Base-by-base conservation (phyloP, 2,113 vertebrate species). In the Psettodes erumei region DNA sequence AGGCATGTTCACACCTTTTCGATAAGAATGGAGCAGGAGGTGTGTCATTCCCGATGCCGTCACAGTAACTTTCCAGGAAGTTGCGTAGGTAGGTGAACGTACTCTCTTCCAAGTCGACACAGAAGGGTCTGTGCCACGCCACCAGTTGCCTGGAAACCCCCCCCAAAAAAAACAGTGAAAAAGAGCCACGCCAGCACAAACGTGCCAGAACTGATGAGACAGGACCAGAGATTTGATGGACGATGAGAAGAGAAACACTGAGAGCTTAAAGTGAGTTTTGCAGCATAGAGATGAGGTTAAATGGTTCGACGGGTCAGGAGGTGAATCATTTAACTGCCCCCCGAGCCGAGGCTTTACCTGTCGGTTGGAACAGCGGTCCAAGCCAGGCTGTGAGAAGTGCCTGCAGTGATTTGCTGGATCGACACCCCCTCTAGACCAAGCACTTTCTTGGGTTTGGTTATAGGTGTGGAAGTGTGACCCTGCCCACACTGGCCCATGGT, bases 401-500 rank as follows among this genome's bases (percentile, higher is more conserved):
- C 97, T 35, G 97, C 97, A 5, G 98, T 99, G 86, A 99, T 97
- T 68, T 99, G 98, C 47, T 99, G 98, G 90, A 99, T 95, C 15
- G 97, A 96, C 77, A 99, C 95, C 16, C 97, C 97, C 75, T 99
- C 98, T 82, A 99, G 90, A 82, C 97, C 97, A 68, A 96, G 96
- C 35, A 98, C 98, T 90, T 99, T 99, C 93, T 97, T 99, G 62
- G 98, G 98, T 91, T 97, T 99, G 81, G 97, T 98, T 85, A 99
- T 96, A n/a, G 97, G 98, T 56, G 97, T 98, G 0, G 97, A 99
- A 43, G 97, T 97, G 85, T 99, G 98, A n/a, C 98, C 97, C 88
- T 99, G 98, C 33, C 98, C 98, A 89, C 98, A 99, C 47, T 99
- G 98, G 1, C 98, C 98, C 98, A 99, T 99, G 10, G 98, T 98